A percentile compares a stretch with the other conserved stretches of the same genome.
Conservation (phyloP, 2,888 invertebrate genomes). For the Ichneumoninae sp. region DNA sequence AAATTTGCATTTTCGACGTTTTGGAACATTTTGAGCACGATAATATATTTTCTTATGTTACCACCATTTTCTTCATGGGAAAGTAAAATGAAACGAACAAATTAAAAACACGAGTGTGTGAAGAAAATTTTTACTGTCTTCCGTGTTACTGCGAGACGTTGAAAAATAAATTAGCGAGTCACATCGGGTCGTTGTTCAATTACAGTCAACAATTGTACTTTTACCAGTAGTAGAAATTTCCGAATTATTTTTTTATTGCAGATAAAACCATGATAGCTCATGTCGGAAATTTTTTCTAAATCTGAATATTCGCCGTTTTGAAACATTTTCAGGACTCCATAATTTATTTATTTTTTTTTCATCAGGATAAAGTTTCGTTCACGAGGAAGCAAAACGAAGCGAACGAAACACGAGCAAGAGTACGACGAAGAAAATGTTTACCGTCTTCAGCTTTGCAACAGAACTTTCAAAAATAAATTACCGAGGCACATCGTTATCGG, state of each 20-base stretch:
- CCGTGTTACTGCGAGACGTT: slow-evolving; percentile 3
- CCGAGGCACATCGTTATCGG: slow-evolving; percentile 44
- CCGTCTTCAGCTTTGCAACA: background rate
- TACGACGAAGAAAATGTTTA: background rate
- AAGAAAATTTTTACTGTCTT: background rate
- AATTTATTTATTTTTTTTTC: background rate
- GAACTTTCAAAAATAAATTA: slow-evolving; percentile 5
- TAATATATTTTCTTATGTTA: background rate
- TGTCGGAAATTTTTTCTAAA: too few species aligned
- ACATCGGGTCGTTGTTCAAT: slow-evolving; percentile 37
- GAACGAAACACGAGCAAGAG: background rate
- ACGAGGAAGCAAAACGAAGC: background rate
- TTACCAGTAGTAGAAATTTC: background rate
- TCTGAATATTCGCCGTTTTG: too few species aligned
- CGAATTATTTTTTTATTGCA: background rate
- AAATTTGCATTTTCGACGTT: too few species aligned
- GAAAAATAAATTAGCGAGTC: slow-evolving; percentile 14
- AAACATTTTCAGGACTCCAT: too few species aligned
- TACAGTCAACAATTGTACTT: background rate
- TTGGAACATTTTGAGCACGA: too few species aligned
- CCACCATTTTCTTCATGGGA: background rate
- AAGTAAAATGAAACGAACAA: background rate
- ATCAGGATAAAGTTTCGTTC: background rate
- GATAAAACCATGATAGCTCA: too few species aligned
- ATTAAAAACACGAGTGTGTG: background rate